Percentiles rank a stretch among this genome's conserved stretches.
These are phyloP conservation scores for Battus philenor DNA, from an alignment of 1,140 invertebrate species.

Conservation along the genomic window DNA sequence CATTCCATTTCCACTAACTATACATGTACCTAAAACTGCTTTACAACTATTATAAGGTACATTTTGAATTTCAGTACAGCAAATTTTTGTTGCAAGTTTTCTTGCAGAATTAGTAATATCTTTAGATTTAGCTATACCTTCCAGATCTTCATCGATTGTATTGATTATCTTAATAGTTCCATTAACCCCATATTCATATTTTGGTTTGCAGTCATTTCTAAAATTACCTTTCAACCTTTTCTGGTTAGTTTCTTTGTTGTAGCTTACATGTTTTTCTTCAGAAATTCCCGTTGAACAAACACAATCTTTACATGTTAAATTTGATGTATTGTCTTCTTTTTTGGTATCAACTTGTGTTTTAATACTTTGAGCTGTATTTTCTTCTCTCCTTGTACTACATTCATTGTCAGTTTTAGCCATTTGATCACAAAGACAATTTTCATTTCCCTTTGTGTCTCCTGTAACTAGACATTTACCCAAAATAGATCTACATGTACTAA, in stretches of 20 bases:
- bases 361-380: slow-evolving; percentile 9
- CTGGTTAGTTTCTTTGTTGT: neutral
- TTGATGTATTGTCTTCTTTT: slow-evolving; percentile 9
- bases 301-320: slow-evolving; percentile 32
- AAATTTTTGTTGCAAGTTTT: slow-evolving; percentile 18
- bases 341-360: slow-evolving; percentile 6
- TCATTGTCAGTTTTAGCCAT: slow-evolving; percentile 31
- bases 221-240: slow-evolving; percentile 1
- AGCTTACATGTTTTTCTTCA: neutral
- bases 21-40: slow-evolving; percentile 54
- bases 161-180: slow-evolving; percentile 55
- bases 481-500: slow-evolving; percentile 32
- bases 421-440: slow-evolving; percentile 45
- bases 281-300: slow-evolving; percentile 24
- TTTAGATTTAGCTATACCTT: slow-evolving; percentile 6
- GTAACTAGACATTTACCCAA: slow-evolving; percentile 42
- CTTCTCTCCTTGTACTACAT: slow-evolving; percentile 18
- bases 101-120: slow-evolving; percentile 14
- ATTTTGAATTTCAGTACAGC: slow-evolving; percentile 15
- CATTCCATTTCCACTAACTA: slow-evolving; percentile 54
- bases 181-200: slow-evolving; percentile 40
- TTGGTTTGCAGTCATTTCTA: slow-evolving; percentile 21
- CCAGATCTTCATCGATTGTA: slow-evolving; percentile 42
- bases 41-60: slow-evolving; percentile 58
- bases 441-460: slow-evolving; percentile 21